Conservation (phyloP, 2,797 vertebrate genomes). For the Periophthalmus magnuspinnatus region DNA sequence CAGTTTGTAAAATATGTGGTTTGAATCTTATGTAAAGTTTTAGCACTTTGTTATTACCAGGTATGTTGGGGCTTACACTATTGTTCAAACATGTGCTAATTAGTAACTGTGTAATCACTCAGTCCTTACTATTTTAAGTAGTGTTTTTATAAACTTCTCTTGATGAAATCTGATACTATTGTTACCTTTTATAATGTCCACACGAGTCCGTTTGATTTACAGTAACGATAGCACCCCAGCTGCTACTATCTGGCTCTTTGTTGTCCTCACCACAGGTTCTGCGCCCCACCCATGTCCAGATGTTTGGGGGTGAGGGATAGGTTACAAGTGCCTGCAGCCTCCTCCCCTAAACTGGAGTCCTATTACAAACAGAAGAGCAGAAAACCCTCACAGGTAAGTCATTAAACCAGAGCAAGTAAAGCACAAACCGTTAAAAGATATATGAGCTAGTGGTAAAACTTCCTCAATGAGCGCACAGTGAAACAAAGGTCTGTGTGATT, state of each 20-base stretch:
- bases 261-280: conserved; percentile 66
- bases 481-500: conserved; percentile 1
- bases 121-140: too few relatives aligned
- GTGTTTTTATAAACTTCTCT: not conserved
- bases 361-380: conserved; percentile 76
- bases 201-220: not conserved
- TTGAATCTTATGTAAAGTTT: not conserved
- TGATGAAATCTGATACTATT: not conserved
- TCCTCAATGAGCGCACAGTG: not conserved
- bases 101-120: too few relatives aligned
- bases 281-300: conserved; percentile 82
- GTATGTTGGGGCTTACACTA: not conserved
- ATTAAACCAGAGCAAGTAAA: not conserved
- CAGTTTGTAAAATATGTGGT: not conserved
- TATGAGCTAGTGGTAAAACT: not conserved
- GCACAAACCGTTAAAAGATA: not conserved
- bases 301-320: conserved; percentile 82
- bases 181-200: not conserved
- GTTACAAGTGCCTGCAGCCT: conserved; percentile 56
- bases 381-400: conserved; percentile 67
- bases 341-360: conserved; percentile 74
- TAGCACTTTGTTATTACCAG: not conserved
- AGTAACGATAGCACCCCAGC: not conserved
- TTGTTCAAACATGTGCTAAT: too few relatives aligned
- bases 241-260: conserved; percentile 25